Base-by-base conservation (phyloP, 2,113 vertebrate species). In the Pelusios castaneus region DNA sequence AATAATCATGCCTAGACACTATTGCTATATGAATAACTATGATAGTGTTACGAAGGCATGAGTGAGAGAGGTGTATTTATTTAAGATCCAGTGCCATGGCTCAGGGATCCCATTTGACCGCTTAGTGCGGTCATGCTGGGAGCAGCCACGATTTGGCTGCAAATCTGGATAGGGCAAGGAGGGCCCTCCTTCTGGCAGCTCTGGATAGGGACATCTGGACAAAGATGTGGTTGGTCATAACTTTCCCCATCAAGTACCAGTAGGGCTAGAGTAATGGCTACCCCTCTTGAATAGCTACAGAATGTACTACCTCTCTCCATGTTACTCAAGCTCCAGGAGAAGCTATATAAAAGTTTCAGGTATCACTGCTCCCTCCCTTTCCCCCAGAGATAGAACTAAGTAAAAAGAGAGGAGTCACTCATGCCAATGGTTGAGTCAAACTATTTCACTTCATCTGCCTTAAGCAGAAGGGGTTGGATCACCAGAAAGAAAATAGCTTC, bases 191-290 rank as follows among this genome's bases (percentile, higher is more conserved):
- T 87, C 67, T 43, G 25, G 45, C 87, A 78, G 41, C 73, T 7
- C 7, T 29, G 14, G 73, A 24, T 24, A 14, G 41, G 24, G 73
- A 76, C 12, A 76, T 45, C 11, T 88, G 43, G 70, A 94, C 75
- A 78, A 52, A 91, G 94, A 84, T 31, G 76, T 85, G 87, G 91
- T 91, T 25, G 31, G 77, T 82, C 78, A 43, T 47, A 88, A 70
- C 76, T 91, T 43, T 73, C 47, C 92, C 43, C 41, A 76, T 12
- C 41, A 76, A 16, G n/a, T 75, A 43, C 22, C n/a, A 38, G 78
- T 38, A 77, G 6, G 47, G 45, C 81, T 87, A 52, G 11, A 93
- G 73, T 87, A 90, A 90, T 9, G 31, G 31, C n/a, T 58, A 25
- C 55, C 78, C 29, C 76, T 79, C 19, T 0, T 34, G 45, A 90